These are phyloP conservation scores for Habrosyne pyritoides DNA, from an alignment of 2,888 invertebrate genomes.

Conservation along the genomic window DNA sequence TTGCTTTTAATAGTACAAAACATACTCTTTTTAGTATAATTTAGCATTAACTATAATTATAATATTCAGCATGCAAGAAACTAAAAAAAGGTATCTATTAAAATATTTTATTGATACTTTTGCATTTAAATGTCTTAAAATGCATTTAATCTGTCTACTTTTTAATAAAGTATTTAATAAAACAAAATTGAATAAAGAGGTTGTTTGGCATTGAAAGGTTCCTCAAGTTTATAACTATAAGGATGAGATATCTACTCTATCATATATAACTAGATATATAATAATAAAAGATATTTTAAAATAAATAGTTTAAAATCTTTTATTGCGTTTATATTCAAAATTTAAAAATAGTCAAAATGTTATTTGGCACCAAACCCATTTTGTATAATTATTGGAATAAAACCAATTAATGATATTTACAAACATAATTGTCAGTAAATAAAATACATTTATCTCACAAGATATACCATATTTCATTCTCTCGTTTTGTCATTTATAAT, in stretches of 20 bases:
- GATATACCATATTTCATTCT: conserved; percentile 15
- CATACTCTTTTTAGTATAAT: conserved; percentile 40
- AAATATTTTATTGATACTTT: conserved; percentile 46
- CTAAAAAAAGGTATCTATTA: conserved; percentile 22
- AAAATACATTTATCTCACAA: conserved; percentile 12
- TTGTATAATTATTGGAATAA: background rate
- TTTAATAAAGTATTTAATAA: conserved; percentile 46
- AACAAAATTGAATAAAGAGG: conserved; percentile 26
- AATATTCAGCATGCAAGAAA: conserved; percentile 30
- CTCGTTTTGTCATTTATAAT: conserved; percentile 10
- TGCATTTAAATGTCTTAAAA: conserved; percentile 61
- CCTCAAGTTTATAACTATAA: too few species aligned
- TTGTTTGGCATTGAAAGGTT: conserved; percentile 33
- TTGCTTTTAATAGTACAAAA: conserved; percentile 59
- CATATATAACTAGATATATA: background rate
- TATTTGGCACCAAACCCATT: conserved; percentile 1
- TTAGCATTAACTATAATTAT: conserved; percentile 28
- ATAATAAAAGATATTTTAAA: background rate
- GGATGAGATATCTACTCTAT: too few species aligned
- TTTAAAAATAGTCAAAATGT: background rate
- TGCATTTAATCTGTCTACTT: conserved; percentile 69
- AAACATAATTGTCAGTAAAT: background rate
- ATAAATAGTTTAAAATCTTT: background rate
- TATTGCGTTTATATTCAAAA: background rate
- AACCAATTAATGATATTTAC: background rate